Evolutionary conservation across 2,113 vertebrate genomes (phyloP).

Genomic region (Epinephelus cyanopodus): DNA sequence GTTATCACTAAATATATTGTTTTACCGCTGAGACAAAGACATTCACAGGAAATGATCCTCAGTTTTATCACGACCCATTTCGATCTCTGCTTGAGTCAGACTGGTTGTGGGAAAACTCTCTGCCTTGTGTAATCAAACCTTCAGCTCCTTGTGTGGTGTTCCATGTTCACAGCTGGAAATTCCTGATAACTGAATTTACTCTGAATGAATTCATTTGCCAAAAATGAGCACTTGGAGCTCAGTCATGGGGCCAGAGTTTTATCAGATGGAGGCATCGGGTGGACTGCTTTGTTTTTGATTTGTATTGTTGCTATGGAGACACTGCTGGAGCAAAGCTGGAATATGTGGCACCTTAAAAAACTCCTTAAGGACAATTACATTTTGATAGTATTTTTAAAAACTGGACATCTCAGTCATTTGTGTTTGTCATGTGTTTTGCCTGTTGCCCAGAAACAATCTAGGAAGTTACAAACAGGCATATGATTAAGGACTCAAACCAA

Average conservation of each 20-base stretch:
- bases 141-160: conserved; percentile 23
- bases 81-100: conserved; percentile 29
- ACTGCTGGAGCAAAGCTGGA: not conserved
- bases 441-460: conserved; percentile 9
- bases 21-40: not conserved
- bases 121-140: conserved; percentile 29
- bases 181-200: conserved; percentile 31
- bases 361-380: not conserved
- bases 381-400: conserved; percentile 1
- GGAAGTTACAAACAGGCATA: not conserved
- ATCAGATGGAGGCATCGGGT: not conserved
- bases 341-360: conserved; percentile 14
- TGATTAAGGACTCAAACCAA: not conserved
- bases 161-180: conserved; percentile 27
- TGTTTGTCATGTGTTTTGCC: not conserved
- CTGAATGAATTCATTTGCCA: conserved; percentile 3
- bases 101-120: conserved; percentile 50
- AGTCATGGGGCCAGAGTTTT: not conserved
- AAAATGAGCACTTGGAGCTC: not conserved
- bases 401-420: not conserved
- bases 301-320: conserved; percentile 31
- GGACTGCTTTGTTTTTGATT: conserved; percentile 35
- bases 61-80: not conserved
- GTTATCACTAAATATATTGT: not conserved
- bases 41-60: not conserved